Evolutionary conservation across 1,140 invertebrate genomes (phyloP), one percentile per base, ranked within the genome.

Genomic region (Pogonognathellus flavescens): DNA sequence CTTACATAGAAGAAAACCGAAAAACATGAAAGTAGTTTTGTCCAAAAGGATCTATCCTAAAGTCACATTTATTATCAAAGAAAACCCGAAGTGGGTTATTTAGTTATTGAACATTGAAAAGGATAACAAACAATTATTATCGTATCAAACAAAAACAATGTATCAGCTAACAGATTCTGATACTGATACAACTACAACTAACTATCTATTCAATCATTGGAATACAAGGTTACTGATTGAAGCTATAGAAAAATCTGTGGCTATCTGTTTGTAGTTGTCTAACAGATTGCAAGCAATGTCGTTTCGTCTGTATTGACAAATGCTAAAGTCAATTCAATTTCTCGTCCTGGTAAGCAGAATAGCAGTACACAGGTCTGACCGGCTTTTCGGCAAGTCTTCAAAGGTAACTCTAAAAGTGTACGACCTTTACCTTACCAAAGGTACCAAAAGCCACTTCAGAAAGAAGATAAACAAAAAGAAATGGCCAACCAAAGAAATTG

Each of bases 311-410:
- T 57, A 14, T 57, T 6, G 31, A 41, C 11, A 14, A 57, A n/a
- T 57, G 16, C 11, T n/a, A 72, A 76, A 76, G 41, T 76, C 70
- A 76, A 76, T 76, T 76, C 31, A 76, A 76, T 76, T 25, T 72
- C n/a, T 11, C 13, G 22, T 70, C 41, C 31, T 41, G 6, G 31
- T 41, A 41, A 41, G 10, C 53, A 57, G 53, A n/a, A n/a, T 57
- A 9, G 1, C 3, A 2, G n/a, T 50, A 76, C 70, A 70, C 70
- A 70, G 59, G 59, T 60, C 31, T 41, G 31, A 41, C 31, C 31
- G 55, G 55, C 70, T 76, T 49, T 76, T 76, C 70, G 70, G 70
- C 16, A 4, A 16, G 25, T 76, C 70, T 76, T 76, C 70, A 76
- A 76, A 76, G 70, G 18, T 31, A 49, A 49, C 41, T 76, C 41